phyloP scores from a whole-genome alignment of 2,113 vertebrate genomes.

The Protomyctophum bolini region DNA sequence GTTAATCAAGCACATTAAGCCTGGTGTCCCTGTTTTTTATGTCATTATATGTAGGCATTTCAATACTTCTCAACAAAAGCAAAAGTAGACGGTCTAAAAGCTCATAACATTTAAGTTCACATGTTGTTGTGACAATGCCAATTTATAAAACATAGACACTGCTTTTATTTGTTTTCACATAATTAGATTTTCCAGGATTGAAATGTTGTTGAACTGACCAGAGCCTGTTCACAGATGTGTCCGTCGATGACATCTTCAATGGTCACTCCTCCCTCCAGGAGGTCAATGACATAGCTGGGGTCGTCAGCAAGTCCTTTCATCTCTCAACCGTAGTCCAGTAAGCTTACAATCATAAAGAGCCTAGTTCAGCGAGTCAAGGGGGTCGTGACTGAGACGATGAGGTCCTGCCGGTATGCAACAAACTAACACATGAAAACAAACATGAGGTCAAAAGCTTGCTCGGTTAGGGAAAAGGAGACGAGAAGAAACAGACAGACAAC shows the following conservation, averaged over 20 bases:
- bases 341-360: constrained; percentile 99
- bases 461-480: background rate
- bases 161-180: no score
- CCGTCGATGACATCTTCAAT: constrained; percentile 92
- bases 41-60: no score
- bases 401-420: constrained; percentile 99
- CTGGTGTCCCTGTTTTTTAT: no score
- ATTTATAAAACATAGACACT: no score
- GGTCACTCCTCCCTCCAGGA: constrained; percentile 91
- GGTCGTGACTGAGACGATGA: constrained; percentile 90
- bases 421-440: constrained; percentile 75
- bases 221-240: constrained; percentile 92
- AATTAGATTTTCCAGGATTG: no score
- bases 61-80: no score
- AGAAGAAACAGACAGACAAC: background rate
- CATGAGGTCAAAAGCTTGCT: background rate
- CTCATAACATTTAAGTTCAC: no score
- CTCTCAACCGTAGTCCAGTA: constrained; percentile 99
- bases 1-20: no score
- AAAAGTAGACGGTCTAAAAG: no score
- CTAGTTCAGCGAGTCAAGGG: constrained; percentile 81
- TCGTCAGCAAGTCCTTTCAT: constrained; percentile 99
- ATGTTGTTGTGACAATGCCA: no score
- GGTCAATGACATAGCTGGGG: constrained; percentile 92
- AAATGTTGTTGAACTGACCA: constrained; percentile 79